phyloP scores from a whole-genome alignment of 2,113 vertebrate species.

The Pomatorhinus ruficollis region DNA sequence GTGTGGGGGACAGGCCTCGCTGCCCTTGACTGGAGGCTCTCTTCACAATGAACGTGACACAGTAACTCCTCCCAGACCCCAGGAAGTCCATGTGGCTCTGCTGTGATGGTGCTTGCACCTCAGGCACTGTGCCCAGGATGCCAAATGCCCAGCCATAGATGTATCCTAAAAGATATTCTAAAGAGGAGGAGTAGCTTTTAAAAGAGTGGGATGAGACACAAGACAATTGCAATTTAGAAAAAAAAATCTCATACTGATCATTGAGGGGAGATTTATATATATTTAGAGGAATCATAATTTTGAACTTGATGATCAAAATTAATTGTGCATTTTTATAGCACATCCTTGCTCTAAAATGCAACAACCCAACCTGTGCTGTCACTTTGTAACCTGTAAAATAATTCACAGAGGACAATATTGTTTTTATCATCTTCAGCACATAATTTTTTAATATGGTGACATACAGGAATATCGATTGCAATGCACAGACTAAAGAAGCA shows the following conservation, averaged over 20 bases:
- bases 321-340: background rate
- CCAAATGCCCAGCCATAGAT: background rate
- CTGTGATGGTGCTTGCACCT: background rate
- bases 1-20: fast-evolving
- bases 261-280: background rate
- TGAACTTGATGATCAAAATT: background rate
- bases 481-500: background rate
- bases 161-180: background rate
- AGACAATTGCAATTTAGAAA: background rate
- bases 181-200: background rate
- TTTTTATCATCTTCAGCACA: background rate
- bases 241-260: background rate
- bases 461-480: background rate
- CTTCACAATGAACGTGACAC: fast-evolving
- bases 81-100: background rate
- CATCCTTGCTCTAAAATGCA: background rate
- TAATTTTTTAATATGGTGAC: background rate
- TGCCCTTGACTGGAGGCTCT: background rate
- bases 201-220: background rate
- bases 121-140: background rate
- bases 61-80: background rate
- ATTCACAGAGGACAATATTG: background rate
- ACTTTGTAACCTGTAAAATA: background rate
- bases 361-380: background rate
- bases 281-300: background rate